These are phyloP conservation scores for Agelas oroides DNA, from an alignment of 37 sponge, comb jelly and placozoan species.

Conservation along the genomic window DNA sequence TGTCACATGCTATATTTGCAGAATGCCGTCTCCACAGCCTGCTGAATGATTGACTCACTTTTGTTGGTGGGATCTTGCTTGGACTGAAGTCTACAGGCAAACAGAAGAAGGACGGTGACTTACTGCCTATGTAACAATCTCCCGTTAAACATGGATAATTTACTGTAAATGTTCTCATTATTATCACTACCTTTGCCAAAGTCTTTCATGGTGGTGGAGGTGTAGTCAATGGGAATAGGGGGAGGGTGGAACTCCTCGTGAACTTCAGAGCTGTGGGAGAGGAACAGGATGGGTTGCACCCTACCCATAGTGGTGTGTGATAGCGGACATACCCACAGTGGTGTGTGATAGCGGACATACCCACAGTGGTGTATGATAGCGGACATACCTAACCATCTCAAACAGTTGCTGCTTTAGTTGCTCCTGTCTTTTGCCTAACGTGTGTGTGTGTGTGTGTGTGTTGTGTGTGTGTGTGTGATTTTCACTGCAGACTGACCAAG, in stretches of 20 bases:
- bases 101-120: too few relatives aligned
- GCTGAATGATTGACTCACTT: constrained; percentile 9
- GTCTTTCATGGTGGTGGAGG: constrained; percentile 73
- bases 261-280: constrained; percentile 52
- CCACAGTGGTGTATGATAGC: background rate
- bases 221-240: constrained; percentile 68
- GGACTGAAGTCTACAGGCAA: constrained; percentile 57
- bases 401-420: constrained; percentile 30
- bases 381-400: constrained; percentile 35
- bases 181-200: constrained; percentile 39
- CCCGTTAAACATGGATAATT: too few relatives aligned
- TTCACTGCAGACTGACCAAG: too few relatives aligned
- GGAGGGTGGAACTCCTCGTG: constrained; percentile 70
- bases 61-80: constrained; percentile 29
- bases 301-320: too few relatives aligned
- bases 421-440: constrained; percentile 48
- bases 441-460: background rate
- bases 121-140: too few relatives aligned
- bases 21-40: too few relatives aligned
- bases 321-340: too few relatives aligned
- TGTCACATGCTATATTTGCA: too few relatives aligned
- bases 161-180: background rate
- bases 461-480: background rate
- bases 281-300: too few relatives aligned
- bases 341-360: too few relatives aligned